Conservation (phyloP, 2,113 vertebrate species). For the Indicator maculatus region DNA sequence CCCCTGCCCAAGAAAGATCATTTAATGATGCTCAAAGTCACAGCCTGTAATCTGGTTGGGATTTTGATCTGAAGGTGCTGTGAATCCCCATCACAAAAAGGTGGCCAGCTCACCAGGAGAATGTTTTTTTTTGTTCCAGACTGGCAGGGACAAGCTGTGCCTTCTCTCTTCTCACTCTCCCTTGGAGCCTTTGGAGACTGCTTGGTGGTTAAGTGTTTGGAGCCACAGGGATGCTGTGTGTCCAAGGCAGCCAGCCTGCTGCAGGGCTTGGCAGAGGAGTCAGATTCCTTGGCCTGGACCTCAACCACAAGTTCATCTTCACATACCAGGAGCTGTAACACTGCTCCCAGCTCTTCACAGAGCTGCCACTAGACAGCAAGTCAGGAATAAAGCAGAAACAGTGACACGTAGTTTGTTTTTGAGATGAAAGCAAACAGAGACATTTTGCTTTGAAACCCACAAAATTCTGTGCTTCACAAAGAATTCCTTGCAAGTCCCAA, state of each 20-base stretch:
- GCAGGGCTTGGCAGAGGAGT: not conserved
- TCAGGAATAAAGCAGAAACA: not conserved
- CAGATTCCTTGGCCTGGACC: slow-evolving; percentile 36
- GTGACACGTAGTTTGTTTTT: not conserved
- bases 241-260: not conserved
- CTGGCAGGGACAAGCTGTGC: not conserved
- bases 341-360: not conserved
- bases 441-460: slow-evolving; percentile 3
- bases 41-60: not conserved
- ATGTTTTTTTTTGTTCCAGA: not conserved
- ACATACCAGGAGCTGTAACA: not conserved
- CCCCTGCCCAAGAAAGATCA: too few relatives aligned
- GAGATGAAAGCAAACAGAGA: not conserved
- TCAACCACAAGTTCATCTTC: not conserved
- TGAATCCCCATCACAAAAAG: not conserved
- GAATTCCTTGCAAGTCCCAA: not conserved
- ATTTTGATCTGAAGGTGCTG: not conserved
- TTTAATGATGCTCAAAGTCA: not conserved
- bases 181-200: not conserved
- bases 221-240: not conserved
- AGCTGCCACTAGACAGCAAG: not conserved
- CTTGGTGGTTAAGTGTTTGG: not conserved
- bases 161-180: not conserved
- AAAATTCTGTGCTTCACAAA: not conserved
- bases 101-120: not conserved